Evolutionary conservation across 1,140 invertebrate species (phyloP).

Genomic region (Heterodera carotae): DNA sequence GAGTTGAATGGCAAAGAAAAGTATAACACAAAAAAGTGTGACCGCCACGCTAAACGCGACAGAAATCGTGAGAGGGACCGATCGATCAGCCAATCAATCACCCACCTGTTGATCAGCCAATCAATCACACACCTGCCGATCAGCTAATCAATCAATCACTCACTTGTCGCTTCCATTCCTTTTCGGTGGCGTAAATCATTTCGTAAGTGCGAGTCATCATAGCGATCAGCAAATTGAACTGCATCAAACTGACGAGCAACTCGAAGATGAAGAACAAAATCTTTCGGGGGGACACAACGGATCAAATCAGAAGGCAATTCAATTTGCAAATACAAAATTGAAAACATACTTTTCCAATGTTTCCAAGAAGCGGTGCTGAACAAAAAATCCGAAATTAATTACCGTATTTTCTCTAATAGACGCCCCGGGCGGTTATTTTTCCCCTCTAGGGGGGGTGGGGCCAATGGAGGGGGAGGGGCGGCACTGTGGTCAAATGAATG

Average conservation of each 20-base stretch:
- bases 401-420: neutral
- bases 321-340: neutral
- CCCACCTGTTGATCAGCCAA: neutral
- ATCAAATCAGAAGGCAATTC: too few species aligned
- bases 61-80: neutral
- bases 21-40: too few species aligned
- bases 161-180: conserved; percentile 96
- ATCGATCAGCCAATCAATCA: too few species aligned
- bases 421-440: too few species aligned
- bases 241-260: conserved; percentile 87
- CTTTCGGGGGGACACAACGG: conserved; percentile 69
- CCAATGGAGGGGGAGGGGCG: too few species aligned
- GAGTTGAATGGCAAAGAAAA: too few species aligned
- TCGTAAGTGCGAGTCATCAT: conserved; percentile 99
- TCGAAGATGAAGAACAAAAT: conserved; percentile 90
- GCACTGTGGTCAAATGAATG: neutral
- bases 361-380: conserved; percentile 11
- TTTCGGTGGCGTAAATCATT: conserved; percentile 87
- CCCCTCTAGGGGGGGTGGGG: too few species aligned
- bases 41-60: neutral
- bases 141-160: neutral
- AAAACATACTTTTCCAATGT: conserved; percentile 19
- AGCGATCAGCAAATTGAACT: conserved; percentile 97
- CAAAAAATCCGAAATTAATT: neutral
- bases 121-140: neutral